phyloP scores from a whole-genome alignment of 2,113 vertebrate genomes.

The Cyanoramphus novaezelandiae region DNA sequence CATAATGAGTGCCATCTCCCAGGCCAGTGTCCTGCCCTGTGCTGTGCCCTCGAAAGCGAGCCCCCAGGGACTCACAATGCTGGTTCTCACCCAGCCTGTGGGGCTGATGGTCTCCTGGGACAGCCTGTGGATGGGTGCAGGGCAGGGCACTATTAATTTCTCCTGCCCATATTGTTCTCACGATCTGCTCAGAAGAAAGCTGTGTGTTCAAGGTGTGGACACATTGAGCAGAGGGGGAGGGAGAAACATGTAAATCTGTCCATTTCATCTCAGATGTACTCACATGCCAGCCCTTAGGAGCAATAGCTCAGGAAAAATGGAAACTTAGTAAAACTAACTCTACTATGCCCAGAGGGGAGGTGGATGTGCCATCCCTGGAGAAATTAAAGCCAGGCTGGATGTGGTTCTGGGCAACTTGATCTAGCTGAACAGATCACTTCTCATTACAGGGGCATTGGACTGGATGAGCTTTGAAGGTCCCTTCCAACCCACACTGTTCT shows the following conservation, averaged over 20 bases:
- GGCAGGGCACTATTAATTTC: not conserved
- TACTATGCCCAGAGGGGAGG: not conserved
- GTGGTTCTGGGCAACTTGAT: not conserved
- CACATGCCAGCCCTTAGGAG: not conserved
- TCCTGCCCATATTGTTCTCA: not conserved
- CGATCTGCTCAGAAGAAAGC: not conserved
- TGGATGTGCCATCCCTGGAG: not conserved
- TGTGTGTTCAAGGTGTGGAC: not conserved
- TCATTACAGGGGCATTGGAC: not conserved
- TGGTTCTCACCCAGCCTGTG: not conserved
- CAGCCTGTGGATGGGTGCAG: accelerated
- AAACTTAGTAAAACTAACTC: not conserved
- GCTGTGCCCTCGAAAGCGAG: not conserved
- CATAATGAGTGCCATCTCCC: not conserved
- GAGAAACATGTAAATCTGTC: not conserved
- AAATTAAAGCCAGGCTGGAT: not conserved
- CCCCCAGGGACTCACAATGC: accelerated
- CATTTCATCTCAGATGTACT: not conserved
- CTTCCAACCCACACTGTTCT: not conserved
- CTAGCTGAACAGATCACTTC: not conserved
- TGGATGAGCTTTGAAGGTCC: not conserved
- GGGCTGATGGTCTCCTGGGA: not conserved
- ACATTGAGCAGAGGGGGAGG: not conserved
- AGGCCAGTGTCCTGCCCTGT: not conserved
- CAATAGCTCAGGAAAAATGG: not conserved